Percentiles rank a stretch among this genome's conserved stretches.
phyloP scores from a whole-genome alignment of 2,797 vertebrate genomes.

The Rhynchonycteris naso region DNA sequence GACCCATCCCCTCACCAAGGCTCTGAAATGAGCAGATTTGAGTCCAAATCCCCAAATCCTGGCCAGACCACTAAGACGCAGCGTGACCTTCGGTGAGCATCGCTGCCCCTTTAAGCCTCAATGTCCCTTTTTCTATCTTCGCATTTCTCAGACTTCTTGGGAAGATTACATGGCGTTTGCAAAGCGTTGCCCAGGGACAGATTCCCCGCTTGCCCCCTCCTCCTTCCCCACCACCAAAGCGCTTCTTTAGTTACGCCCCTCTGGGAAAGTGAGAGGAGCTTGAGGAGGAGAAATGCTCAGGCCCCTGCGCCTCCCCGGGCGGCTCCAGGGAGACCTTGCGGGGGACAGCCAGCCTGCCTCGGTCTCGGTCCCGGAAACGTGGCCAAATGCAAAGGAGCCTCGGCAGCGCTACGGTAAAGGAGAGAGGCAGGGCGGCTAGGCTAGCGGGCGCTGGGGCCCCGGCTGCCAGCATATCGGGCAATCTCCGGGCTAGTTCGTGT shows the following conservation, averaged over 20 bases:
- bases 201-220: too few species aligned
- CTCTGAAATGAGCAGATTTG: background rate
- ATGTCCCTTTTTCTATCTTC: background rate
- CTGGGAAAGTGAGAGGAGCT: background rate
- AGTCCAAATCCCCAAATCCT: background rate
- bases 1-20: background rate
- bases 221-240: background rate
- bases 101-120: background rate
- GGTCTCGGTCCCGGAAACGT: background rate
- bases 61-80: rapidly evolving
- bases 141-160: background rate
- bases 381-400: background rate
- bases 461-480: conserved; percentile 90
- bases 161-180: background rate
- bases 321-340: background rate
- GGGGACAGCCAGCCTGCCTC: background rate
- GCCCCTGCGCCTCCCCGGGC: background rate
- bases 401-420: background rate
- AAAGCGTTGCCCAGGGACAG: background rate
- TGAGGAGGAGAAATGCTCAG: background rate
- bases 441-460: conserved; percentile 87
- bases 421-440: conserved; percentile 79
- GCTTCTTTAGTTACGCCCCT: background rate
- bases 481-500: conserved; percentile 98
- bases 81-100: background rate